Evolutionary conservation across 1,140 invertebrate genomes (phyloP).

Genomic region (Drosophila orosa): DNA sequence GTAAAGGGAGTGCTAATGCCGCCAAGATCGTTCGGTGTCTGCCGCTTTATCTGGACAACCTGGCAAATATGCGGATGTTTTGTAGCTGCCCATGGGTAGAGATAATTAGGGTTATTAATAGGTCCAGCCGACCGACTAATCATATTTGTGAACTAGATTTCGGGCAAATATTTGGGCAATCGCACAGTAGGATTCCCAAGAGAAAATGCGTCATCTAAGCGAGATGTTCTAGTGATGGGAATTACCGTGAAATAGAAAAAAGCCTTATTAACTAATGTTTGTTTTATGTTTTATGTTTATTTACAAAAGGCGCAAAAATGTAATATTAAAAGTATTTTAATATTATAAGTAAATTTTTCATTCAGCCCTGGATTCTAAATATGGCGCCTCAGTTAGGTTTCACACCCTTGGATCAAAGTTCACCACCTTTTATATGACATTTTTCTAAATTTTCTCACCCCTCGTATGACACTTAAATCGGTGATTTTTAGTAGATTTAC

Average conservation of each 20-base stretch:
- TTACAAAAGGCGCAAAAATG: background rate
- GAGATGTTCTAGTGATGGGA: background rate
- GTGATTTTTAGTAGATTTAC: background rate
- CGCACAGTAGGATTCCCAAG: conserved; percentile 8
- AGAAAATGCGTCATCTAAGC: background rate
- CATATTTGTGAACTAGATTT: conserved; percentile 49
- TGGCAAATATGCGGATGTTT: conserved; percentile 50
- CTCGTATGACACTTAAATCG: background rate
- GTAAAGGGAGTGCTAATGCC: conserved; percentile 33
- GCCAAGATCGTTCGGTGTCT: conserved; percentile 37
- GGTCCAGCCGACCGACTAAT: background rate
- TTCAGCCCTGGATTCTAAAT: background rate
- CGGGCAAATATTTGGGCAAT: conserved; percentile 29
- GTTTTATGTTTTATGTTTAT: too few relatives aligned
- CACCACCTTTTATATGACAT: background rate
- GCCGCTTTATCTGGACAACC: conserved; percentile 16
- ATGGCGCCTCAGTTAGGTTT: background rate
- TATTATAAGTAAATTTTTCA: background rate
- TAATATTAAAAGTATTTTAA: background rate
- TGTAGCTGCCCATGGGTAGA: conserved; percentile 9
- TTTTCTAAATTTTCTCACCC: background rate
- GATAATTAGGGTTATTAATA: conserved; percentile 46
- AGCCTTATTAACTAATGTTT: background rate
- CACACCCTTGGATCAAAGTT: background rate
- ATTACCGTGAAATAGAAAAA: background rate